Evolutionary conservation across 2,888 invertebrate species (phyloP), one percentile per base, ranked within the genome.

Genomic region (Chaetogeoica ovagalla): DNA sequence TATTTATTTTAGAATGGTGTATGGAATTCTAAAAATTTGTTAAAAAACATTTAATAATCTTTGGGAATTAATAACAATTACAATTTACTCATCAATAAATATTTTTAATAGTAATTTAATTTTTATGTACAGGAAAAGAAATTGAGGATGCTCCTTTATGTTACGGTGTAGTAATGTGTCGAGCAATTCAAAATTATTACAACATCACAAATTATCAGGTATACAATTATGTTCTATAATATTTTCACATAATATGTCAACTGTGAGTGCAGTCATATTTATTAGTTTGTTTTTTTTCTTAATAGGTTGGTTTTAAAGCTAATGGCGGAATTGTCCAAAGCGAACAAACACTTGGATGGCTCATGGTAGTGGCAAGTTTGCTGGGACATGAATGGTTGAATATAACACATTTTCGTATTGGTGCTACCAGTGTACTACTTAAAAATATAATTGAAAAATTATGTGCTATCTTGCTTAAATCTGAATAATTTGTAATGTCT

Each of bases 231-330:
- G 39, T 60, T 30, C 68, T 39, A 57, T 57, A 17, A 60, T 69
- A 59, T 39, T n/a, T n/a, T n/a, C 55, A 52, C 11, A 48, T 48
- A 13, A 48, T 48, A 13, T 13, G 11, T 3, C 15, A 48, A 48
- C 48, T 15, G 13, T 15, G 4, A 48, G 48, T 48, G 48, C 48
- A 39, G 3, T 70, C 62, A 48, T 52, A 23, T 13, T 48, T 48
- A 9, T 48, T 48, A 3, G 1, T 48, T 48, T 48, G 48, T 65
- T 55, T 62, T 66, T 30, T 0, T 59, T 57, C 30, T 83, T 85
- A 85, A 65, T 85, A 95, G 94, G 92, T 98, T 83, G 99, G 99
- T 3, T 90, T 99, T 81, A 99, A 99, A 87, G 97, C 98, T 30
- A 98, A 98, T 30, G 99, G 99, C 21, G 99, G 99, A 13, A 94